Evolutionary conservation across 2,797 vertebrate genomes (phyloP).

Genomic region (Falco cherrug): DNA sequence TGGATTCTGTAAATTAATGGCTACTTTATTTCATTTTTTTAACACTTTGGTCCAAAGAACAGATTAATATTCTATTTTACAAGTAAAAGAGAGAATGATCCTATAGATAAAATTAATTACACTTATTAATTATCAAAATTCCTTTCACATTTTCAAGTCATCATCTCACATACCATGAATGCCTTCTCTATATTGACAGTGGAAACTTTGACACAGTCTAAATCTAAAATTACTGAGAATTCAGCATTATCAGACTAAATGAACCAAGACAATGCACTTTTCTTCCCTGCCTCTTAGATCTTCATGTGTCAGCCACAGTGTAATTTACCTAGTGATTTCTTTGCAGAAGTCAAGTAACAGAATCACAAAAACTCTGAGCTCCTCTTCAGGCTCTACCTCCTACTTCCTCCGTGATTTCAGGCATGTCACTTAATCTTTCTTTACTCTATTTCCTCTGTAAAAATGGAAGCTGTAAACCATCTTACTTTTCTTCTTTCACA

Average conservation of each 20-base stretch:
- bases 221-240: neutral
- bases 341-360: neutral
- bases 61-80: neutral
- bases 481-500: neutral
- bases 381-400: neutral
- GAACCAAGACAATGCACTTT: neutral
- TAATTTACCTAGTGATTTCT: neutral
- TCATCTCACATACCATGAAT: neutral
- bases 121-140: neutral
- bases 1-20: neutral
- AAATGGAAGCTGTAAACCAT: neutral
- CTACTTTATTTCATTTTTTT: neutral
- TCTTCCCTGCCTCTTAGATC: neutral
- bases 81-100: neutral
- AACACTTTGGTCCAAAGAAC: neutral
- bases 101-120: neutral
- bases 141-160: neutral
- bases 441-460: neutral
- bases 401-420: neutral
- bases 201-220: neutral
- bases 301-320: neutral
- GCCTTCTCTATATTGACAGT: neutral
- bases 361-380: slow-evolving; percentile 1
- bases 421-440: neutral
- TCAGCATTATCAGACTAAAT: neutral